These are phyloP conservation scores for Malthinus flaveolus DNA, from an alignment of 2,888 invertebrate species.

Conservation along the genomic window DNA sequence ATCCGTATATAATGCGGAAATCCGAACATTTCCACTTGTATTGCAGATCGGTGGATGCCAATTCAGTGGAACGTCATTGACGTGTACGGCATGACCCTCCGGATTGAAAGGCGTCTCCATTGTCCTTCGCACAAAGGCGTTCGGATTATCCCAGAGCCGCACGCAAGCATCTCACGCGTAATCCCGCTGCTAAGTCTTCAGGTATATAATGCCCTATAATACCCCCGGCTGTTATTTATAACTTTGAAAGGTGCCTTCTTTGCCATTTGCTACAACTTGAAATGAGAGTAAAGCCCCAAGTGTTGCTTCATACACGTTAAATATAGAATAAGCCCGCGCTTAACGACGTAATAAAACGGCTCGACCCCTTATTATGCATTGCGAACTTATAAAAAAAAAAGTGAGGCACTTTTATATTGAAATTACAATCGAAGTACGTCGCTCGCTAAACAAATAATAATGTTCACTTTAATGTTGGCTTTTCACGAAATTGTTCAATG, in stretches of 20 bases:
- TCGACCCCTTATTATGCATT: background rate
- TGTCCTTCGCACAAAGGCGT: conserved; percentile 44
- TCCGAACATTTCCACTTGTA: conserved; percentile 25
- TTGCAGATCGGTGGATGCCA: conserved; percentile 28
- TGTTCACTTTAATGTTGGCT: background rate
- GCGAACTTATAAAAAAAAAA: background rate
- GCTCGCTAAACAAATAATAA: background rate
- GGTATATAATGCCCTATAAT: conserved; percentile 37
- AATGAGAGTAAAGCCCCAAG: conserved; percentile 22
- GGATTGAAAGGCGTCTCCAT: conserved; percentile 41
- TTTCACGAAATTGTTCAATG: background rate
- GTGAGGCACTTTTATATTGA: conserved; percentile 6
- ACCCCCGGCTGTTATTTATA: conserved; percentile 39
- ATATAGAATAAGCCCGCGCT: conserved; percentile 20
- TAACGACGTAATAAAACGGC: conserved; percentile 16
- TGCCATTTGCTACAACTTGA: conserved; percentile 31
- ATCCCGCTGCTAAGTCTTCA: conserved; percentile 35
- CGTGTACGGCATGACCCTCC: conserved; percentile 39
- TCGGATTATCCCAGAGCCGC: conserved; percentile 40
- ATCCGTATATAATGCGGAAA: conserved; percentile 23
- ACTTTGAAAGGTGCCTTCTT: conserved; percentile 35
- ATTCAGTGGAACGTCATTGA: conserved; percentile 32
- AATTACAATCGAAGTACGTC: conserved; percentile 1
- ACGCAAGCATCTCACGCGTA: conserved; percentile 44
- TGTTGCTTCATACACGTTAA: conserved; percentile 21